Base-by-base conservation (phyloP, 2,113 vertebrate genomes). In the Nycticebus coucang region DNA sequence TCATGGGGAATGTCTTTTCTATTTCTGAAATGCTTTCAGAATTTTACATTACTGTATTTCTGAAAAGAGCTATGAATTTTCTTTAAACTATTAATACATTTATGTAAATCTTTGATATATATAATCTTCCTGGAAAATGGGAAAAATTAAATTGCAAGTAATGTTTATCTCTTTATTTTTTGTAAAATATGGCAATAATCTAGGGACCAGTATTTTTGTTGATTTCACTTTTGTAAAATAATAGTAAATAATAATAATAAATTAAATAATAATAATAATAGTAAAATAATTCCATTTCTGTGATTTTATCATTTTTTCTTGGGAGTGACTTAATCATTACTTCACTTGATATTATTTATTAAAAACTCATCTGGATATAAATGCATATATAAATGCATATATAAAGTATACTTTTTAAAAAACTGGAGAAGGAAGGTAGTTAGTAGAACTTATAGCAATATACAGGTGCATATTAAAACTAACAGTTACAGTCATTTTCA, bases 251-350 rank as follows among this genome's bases (percentile, higher is more conserved):
- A n/a, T n/a, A n/a, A n/a, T n/a, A n/a, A n/a, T n/a, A n/a, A n/a
- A n/a, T n/a, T n/a, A n/a, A n/a, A n/a, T n/a, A n/a, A n/a, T n/a
- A n/a, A n/a, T n/a, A n/a, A n/a, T n/a, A n/a, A n/a, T n/a, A n/a
- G n/a, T n/a, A 26, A 97, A 97, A 97, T 93, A 95, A 72, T 85
- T 95, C 69, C 87, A 75, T 75, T 85, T 94, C 83, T 91, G 35
- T 90, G 37, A 81, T 93, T 95, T 90, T 91, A 92, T 92, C 69
- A 59, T 94, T 92, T 45, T 37, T 19, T 87, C 33, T 78, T 83
- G 69, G 64, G 2, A 10, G 41, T 79, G 71, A 89, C 4, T 62
- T 95, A 84, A 60, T 53, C 22, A 75, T 94, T 93, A 85, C 21
- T 91, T 57, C 3, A 55, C 72, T 33, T 96, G 91, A 91, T 87